Conservation (phyloP, 2,797 vertebrate species). For the Channa striata region DNA sequence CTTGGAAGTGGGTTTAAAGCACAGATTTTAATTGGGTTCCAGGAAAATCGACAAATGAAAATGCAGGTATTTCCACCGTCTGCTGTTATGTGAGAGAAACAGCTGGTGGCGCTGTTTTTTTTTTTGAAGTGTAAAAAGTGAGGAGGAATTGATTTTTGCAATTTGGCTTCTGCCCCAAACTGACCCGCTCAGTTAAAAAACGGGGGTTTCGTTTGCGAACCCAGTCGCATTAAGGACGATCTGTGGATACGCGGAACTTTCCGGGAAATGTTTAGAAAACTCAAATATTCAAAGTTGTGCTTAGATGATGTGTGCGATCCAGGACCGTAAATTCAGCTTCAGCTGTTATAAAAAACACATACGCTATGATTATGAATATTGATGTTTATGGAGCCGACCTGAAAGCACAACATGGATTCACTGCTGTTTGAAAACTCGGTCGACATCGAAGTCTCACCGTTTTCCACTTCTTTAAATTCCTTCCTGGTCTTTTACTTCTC, state of each 20-base stretch:
- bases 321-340: no score
- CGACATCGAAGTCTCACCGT: background rate
- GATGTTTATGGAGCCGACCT: background rate
- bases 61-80: no score
- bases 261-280: no score
- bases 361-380: background rate
- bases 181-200: background rate
- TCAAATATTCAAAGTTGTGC: no score
- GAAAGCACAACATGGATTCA: background rate
- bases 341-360: no score
- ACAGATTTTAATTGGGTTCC: background rate
- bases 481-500: background rate
- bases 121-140: background rate
- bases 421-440: background rate
- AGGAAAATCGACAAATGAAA: background rate
- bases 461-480: background rate
- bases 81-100: background rate
- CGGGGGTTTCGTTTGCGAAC: background rate
- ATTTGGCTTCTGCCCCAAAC: background rate
- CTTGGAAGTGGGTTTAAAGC: background rate
- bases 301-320: no score
- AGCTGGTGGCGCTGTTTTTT: background rate
- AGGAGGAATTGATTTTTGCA: background rate
- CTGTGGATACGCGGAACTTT: no score
- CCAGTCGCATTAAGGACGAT: no score